Evolutionary conservation across 2,113 vertebrate genomes (phyloP).

Genomic region (Xiphophorus maculatus): DNA sequence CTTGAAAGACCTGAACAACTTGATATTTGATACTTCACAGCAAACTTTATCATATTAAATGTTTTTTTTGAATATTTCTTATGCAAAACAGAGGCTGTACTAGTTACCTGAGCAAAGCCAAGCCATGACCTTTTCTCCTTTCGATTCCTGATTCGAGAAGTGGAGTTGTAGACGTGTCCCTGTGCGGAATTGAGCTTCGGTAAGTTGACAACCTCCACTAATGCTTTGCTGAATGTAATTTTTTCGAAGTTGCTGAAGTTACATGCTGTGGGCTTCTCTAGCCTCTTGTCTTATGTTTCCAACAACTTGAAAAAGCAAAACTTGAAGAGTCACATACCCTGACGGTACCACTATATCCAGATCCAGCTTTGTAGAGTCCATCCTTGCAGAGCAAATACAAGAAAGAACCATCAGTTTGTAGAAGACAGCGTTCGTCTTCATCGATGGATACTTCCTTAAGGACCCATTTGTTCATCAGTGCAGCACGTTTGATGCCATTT

Average conservation of each 20-base stretch:
- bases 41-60: not conserved
- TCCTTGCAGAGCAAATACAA: conserved; percentile 98
- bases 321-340: conserved; percentile 81
- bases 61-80: not conserved
- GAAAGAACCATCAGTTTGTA: conserved; percentile 98
- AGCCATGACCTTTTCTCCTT: conserved; percentile 98
- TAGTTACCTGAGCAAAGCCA: conserved; percentile 95
- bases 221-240: not conserved
- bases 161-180: conserved; percentile 99
- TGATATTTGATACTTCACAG: not conserved
- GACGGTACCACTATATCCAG: conserved; percentile 98
- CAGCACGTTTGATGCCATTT: conserved; percentile 96
- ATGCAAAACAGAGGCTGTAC: not conserved
- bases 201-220: conserved; percentile 1
- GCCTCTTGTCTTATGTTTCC: not conserved
- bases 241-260: not conserved
- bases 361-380: conserved; percentile 98
- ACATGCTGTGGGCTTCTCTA: not conserved
- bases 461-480: conserved; percentile 98
- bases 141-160: conserved; percentile 95
- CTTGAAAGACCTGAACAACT: not conserved
- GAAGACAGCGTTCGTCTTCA: conserved; percentile 94
- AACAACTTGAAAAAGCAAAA: not conserved
- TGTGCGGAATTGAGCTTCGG: conserved; percentile 68
- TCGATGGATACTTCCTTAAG: conserved; percentile 94